Evolutionary conservation across 2,888 invertebrate species (phyloP), one percentile per base, ranked within the genome.

Genomic region (Ophion obscuratus): DNA sequence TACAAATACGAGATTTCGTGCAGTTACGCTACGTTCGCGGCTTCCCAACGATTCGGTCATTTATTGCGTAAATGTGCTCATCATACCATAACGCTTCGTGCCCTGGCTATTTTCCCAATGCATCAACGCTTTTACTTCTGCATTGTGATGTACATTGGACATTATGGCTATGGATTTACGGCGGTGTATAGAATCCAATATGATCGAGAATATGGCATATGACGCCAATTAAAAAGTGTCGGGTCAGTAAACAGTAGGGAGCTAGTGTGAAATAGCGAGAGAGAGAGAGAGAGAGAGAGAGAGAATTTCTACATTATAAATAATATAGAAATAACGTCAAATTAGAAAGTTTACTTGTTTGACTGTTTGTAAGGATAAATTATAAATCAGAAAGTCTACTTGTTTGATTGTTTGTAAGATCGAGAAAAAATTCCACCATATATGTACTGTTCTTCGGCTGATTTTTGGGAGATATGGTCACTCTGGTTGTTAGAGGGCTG

Each of bases 171-270:
- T 10, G 20, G 14, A 76, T 31, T n/a, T 68, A n/a, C n/a, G 6
- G 14, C 47, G 10, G 31, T 17, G 20, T 44, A 66, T 74, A 53
- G 74, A 78, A 78, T 74, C 31, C 47, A 53, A 67, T 40, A 78
- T 36, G 77, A 86, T 86, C 47, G 81, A 68, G 81, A 86, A 77
- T 64, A 67, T 61, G 24, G 76, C 53, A 62, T 79, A 79, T 71
- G 36, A 81, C 74, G 77, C 70, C 81, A 86, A 86, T 86, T 86
- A 83, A 83, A 86, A 81, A 78, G 74, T 75, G 64, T 81, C 77
- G 85, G 83, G 78, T 74, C 79, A 82, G 66, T 59, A 78, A 73
- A 61, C 78, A 86, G 75, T 67, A n/a, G 81, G 64, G 76, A 68
- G 78, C 73, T 71, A 67, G n/a, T 76, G 73, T 47, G 57, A 79